Percentiles rank a stretch among this genome's conserved stretches.
These are phyloP conservation scores for Monoplex corrugatus DNA, from an alignment of 2,888 invertebrate genomes.

Conservation along the genomic window DNA sequence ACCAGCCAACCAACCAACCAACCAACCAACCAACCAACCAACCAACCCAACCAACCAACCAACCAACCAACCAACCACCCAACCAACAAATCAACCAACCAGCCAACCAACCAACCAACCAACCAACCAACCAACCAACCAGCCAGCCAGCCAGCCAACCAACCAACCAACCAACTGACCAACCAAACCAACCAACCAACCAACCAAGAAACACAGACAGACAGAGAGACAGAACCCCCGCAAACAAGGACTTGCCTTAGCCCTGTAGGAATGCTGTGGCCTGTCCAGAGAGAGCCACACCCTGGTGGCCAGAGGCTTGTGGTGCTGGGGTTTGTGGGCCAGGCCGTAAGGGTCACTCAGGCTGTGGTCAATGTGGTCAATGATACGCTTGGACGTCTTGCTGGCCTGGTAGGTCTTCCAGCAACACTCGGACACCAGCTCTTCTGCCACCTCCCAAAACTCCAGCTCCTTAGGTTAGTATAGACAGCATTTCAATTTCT, in stretches of 20 bases:
- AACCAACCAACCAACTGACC: too few species aligned
- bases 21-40: too few species aligned
- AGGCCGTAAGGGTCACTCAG: conserved; percentile 44
- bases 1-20: too few species aligned
- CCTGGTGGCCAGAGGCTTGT: conserved; percentile 9
- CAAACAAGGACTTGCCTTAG: conserved; percentile 51
- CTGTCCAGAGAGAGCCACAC: conserved; percentile 49
- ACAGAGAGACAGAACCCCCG: too few species aligned
- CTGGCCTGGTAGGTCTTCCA: conserved; percentile 79
- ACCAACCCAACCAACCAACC: too few species aligned
- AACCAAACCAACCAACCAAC: too few species aligned
- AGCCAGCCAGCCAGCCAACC: too few species aligned
- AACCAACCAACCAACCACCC: too few species aligned
- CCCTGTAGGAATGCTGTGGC: conserved; percentile 43
- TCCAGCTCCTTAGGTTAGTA: conserved; percentile 70
- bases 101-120: too few species aligned
- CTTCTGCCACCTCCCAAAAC: conserved; percentile 79
- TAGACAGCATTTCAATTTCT: neutral
- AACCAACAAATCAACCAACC: too few species aligned
- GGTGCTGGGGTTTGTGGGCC: neutral
- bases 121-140: too few species aligned
- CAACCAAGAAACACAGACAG: too few species aligned
- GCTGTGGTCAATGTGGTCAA: conserved; percentile 50
- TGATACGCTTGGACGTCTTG: conserved; percentile 72
- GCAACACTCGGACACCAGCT: conserved; percentile 77